Conservation (phyloP, 92 coral and sea anemone species). For the Nematostella vectensis region DNA sequence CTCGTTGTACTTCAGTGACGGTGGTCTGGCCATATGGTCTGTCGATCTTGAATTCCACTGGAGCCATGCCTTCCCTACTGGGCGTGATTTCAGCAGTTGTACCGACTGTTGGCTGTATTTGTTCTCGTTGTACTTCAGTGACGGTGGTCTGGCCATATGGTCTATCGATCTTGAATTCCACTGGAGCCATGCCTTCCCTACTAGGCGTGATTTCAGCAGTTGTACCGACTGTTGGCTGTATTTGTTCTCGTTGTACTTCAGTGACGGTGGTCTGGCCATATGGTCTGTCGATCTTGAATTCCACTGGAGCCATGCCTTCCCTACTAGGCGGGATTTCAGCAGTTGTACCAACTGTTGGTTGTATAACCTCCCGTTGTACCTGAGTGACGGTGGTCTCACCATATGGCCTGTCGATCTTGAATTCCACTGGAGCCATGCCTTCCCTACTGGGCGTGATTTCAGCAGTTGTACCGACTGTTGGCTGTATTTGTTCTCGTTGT, state of each 20-base stretch:
- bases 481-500: too few species aligned
- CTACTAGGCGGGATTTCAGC: constrained; percentile 37
- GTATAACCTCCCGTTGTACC: too few species aligned
- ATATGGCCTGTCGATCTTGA: too few species aligned
- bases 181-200: constrained; percentile 46
- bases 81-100: too few species aligned
- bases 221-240: too few species aligned
- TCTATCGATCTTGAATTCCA: constrained; percentile 64
- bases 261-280: constrained; percentile 35
- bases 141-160: constrained; percentile 34
- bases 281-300: constrained; percentile 62
- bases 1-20: constrained; percentile 39
- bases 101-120: too few species aligned
- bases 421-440: too few species aligned
- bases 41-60: constrained; percentile 70
- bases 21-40: too few species aligned
- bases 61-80: constrained; percentile 41
- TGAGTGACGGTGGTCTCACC: too few species aligned
- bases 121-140: constrained; percentile 28
- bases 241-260: constrained; percentile 36
- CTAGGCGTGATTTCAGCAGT: too few species aligned
- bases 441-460: too few species aligned
- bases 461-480: too few species aligned
- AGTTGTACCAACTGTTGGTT: constrained; percentile 31
- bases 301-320: constrained; percentile 60